Percentiles rank a stretch among this genome's conserved stretches.
Evolutionary conservation across 2,113 vertebrate species (phyloP).

Genomic region (Egretta garzetta): DNA sequence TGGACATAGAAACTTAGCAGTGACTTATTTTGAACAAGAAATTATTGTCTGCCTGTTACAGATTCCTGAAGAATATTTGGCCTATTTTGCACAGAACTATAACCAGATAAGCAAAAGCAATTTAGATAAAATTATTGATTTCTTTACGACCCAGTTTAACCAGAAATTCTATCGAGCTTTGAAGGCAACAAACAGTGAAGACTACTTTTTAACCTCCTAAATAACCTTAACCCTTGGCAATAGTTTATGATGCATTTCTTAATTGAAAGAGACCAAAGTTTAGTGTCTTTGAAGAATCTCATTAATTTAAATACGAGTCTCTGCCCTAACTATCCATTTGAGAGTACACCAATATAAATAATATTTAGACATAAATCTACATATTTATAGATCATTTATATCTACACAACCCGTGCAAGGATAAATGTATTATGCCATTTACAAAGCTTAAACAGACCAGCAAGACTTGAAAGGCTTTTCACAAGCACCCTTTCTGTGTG

Average conservation of each 20-base stretch:
- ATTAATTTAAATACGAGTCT: background rate
- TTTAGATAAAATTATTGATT: conserved; percentile 67
- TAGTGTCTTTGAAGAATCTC: background rate
- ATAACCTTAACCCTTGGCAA: background rate
- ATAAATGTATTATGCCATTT: background rate
- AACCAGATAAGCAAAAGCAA: conserved; percentile 59
- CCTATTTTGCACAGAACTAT: conserved; percentile 1
- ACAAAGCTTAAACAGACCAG: background rate
- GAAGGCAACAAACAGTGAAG: background rate
- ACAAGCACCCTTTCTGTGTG: background rate
- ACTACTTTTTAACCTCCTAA: background rate
- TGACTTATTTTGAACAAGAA: background rate
- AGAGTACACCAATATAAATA: background rate
- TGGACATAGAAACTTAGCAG: background rate
- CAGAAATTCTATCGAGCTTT: conserved; percentile 7
- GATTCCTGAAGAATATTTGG: background rate
- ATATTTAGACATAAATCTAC: background rate
- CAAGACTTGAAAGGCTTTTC: background rate
- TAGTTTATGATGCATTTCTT: background rate
- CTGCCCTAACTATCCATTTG: background rate
- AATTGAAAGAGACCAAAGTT: background rate
- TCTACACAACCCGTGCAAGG: background rate
- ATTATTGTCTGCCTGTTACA: background rate
- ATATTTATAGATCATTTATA: background rate
- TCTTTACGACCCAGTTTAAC: conserved; percentile 14